These are phyloP conservation scores for Pemphredon lugubris DNA, from an alignment of 2,888 invertebrate genomes.

Conservation along the genomic window DNA sequence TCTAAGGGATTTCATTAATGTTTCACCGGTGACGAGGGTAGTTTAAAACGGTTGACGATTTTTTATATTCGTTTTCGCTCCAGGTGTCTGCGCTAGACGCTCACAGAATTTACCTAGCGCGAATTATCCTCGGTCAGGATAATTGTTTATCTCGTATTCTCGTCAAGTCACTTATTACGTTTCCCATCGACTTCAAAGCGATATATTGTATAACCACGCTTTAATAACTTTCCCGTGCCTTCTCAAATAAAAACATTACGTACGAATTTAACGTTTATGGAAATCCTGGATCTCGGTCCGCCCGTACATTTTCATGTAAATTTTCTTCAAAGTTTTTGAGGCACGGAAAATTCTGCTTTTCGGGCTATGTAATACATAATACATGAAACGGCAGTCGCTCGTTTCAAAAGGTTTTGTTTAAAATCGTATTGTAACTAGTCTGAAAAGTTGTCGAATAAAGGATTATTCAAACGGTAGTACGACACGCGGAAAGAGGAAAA, in stretches of 20 bases:
- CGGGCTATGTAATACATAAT: slow-evolving; percentile 46
- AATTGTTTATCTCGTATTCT: too few relatives aligned
- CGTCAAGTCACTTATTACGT: too few relatives aligned
- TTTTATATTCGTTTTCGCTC: too few relatives aligned
- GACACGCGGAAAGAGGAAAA: slow-evolving; percentile 19
- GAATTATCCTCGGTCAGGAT: too few relatives aligned
- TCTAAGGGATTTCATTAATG: too few relatives aligned
- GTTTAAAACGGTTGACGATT: too few relatives aligned
- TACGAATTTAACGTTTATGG: slow-evolving; percentile 30
- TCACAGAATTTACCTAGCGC: too few relatives aligned
- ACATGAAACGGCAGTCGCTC: slow-evolving; percentile 41
- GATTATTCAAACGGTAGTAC: slow-evolving; percentile 43
- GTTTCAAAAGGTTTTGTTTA: slow-evolving; percentile 49
- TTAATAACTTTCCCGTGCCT: not conserved
- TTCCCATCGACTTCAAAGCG: too few relatives aligned
- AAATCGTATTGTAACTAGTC: slow-evolving; percentile 50
- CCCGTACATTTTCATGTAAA: slow-evolving; percentile 49
- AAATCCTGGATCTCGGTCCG: slow-evolving; percentile 34
- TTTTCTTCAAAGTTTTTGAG: slow-evolving; percentile 49
- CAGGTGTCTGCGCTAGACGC: too few relatives aligned
- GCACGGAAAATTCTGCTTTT: slow-evolving; percentile 31
- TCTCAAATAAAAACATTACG: not conserved
- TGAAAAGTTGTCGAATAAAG: slow-evolving; percentile 48
- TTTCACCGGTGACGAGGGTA: too few relatives aligned
- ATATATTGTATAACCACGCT: not conserved